Percentiles rank a stretch among this genome's conserved stretches.
Conservation (phyloP, 2,113 vertebrate genomes). For the Columbina picui region DNA sequence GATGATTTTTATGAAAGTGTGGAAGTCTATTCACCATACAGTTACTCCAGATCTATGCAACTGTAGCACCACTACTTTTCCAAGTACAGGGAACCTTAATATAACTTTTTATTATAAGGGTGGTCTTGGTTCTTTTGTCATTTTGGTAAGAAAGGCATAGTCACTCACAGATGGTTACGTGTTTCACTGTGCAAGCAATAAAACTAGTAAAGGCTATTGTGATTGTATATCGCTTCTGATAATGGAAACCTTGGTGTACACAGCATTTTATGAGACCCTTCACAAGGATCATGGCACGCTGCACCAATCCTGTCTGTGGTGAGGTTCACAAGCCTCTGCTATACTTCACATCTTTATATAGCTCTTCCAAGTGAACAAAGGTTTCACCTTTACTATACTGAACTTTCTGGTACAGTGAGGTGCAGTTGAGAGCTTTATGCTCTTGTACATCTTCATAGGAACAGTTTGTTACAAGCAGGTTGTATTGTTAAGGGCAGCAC, state of each 20-base stretch:
- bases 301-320: too few relatives aligned
- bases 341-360: background rate
- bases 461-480: background rate
- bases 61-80: background rate
- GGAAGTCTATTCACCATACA: background rate
- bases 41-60: background rate
- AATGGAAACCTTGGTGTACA: background rate
- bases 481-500: background rate
- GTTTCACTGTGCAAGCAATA: background rate
- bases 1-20: background rate
- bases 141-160: background rate
- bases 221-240: background rate
- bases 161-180: background rate
- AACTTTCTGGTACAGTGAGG: background rate
- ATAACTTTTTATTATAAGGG: background rate
- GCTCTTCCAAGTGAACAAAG: background rate
- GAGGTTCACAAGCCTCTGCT: background rate
- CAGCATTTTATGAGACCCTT: background rate
- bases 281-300: rapidly evolving
- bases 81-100: background rate
- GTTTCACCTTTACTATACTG: background rate
- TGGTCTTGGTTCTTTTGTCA: background rate
- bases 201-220: background rate
- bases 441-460: background rate
- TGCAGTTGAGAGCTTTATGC: background rate